These are phyloP conservation scores for Hybognathus amarus DNA, from an alignment of 2,797 vertebrate species.

Conservation along the genomic window DNA sequence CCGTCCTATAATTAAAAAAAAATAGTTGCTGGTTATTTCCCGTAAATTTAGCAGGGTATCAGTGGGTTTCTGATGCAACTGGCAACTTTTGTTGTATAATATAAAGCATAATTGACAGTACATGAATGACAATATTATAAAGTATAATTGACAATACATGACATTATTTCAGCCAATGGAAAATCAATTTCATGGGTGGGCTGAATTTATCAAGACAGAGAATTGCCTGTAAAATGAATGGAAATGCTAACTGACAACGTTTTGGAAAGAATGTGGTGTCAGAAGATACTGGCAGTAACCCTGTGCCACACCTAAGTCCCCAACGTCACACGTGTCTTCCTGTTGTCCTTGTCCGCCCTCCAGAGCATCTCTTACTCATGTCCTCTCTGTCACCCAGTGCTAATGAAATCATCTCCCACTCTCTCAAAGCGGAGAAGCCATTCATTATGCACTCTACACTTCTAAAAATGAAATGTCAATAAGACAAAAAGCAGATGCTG, in stretches of 20 bases:
- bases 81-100: background rate
- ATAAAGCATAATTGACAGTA: background rate
- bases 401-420: constrained; percentile 44
- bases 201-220: background rate
- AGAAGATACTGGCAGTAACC: background rate
- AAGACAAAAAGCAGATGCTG: constrained; percentile 42
- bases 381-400: constrained; percentile 31
- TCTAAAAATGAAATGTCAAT: constrained; percentile 43
- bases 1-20: background rate
- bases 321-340: background rate
- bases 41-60: background rate
- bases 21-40: background rate
- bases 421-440: constrained; percentile 30
- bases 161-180: background rate
- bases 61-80: background rate
- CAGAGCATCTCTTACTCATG: constrained; percentile 16
- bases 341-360: constrained; percentile 24
- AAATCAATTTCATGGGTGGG: background rate
- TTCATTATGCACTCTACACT: constrained; percentile 42
- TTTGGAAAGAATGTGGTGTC: background rate
- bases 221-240: background rate
- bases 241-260: background rate
- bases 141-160: background rate
- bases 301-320: constrained; percentile 12
- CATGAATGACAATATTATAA: background rate